Percentiles rank a stretch among this genome's conserved stretches.
phyloP scores from a whole-genome alignment of 2,113 vertebrate genomes.

The Hippolais icterina region DNA sequence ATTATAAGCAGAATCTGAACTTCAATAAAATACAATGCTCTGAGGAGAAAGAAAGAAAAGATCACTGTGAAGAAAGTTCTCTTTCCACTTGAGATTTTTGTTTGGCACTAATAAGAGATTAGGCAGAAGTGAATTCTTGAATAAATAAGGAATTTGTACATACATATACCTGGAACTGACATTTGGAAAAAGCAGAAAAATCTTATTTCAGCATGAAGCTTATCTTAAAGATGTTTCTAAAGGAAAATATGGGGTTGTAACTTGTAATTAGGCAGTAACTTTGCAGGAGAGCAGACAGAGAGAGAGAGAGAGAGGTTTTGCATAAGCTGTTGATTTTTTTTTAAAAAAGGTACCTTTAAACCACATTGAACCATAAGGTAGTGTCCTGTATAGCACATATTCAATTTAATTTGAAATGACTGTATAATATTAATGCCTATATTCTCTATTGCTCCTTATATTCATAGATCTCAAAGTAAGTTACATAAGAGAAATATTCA shows the following conservation, averaged over 20 bases:
- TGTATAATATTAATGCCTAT: background rate
- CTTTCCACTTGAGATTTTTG: background rate
- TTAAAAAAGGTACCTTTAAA: background rate
- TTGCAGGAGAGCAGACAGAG: background rate
- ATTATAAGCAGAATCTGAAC: background rate
- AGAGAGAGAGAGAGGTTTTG: background rate
- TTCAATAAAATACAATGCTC: background rate
- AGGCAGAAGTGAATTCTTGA: conserved; percentile 34
- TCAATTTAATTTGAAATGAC: background rate
- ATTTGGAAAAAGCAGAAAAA: background rate
- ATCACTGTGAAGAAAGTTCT: background rate
- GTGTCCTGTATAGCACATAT: background rate
- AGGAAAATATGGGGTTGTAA: background rate
- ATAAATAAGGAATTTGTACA: conserved; percentile 25
- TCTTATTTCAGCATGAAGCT: background rate
- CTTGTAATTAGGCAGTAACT: background rate
- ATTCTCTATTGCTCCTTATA: background rate
- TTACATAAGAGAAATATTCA: background rate
- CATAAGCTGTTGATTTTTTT: background rate
- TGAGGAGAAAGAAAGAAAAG: background rate
- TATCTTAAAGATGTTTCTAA: background rate
- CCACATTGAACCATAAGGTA: background rate
- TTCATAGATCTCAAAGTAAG: background rate
- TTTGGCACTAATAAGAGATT: background rate
- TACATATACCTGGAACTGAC: background rate